phyloP scores from a whole-genome alignment of 2,888 invertebrate genomes.

The Latrodectus elegans region DNA sequence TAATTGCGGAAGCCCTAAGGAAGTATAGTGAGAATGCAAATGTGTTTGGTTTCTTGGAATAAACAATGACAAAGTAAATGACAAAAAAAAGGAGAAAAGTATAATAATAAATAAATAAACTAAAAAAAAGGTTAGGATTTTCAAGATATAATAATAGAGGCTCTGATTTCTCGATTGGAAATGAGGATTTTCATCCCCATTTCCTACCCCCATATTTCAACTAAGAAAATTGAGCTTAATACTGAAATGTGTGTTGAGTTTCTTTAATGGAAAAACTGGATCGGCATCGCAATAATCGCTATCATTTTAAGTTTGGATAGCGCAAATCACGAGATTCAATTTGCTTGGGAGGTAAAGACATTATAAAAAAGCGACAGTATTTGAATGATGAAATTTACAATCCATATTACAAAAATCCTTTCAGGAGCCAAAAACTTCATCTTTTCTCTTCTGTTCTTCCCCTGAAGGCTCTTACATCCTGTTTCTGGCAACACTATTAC shows the following conservation, averaged over 20 bases:
- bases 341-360: slow-evolving; percentile 44
- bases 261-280: slow-evolving; percentile 56
- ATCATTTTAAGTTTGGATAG: slow-evolving; percentile 54
- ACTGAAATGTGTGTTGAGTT: slow-evolving; percentile 43
- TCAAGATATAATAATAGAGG: slow-evolving; percentile 30
- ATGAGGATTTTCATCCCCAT: neutral
- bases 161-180: slow-evolving; percentile 48
- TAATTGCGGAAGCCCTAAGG: slow-evolving; percentile 31
- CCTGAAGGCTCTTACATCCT: neutral
- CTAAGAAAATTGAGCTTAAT: slow-evolving; percentile 26
- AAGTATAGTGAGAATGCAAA: slow-evolving; percentile 31
- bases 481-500: slow-evolving; percentile 30
- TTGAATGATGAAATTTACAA: slow-evolving; percentile 61
- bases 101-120: neutral
- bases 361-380: slow-evolving; percentile 50
- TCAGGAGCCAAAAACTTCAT: slow-evolving; percentile 8
- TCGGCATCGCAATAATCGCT: slow-evolving; percentile 49
- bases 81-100: neutral
- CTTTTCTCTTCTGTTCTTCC: slow-evolving; percentile 8
- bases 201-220: slow-evolving; percentile 6
- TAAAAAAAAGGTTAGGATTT: neutral
- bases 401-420: slow-evolving; percentile 52
- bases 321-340: slow-evolving; percentile 56
- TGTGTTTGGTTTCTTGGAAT: slow-evolving; percentile 1
- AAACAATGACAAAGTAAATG: slow-evolving; percentile 39